Base-by-base conservation (phyloP, 1,140 invertebrate genomes). In the Aphaenogaster floridana region DNA sequence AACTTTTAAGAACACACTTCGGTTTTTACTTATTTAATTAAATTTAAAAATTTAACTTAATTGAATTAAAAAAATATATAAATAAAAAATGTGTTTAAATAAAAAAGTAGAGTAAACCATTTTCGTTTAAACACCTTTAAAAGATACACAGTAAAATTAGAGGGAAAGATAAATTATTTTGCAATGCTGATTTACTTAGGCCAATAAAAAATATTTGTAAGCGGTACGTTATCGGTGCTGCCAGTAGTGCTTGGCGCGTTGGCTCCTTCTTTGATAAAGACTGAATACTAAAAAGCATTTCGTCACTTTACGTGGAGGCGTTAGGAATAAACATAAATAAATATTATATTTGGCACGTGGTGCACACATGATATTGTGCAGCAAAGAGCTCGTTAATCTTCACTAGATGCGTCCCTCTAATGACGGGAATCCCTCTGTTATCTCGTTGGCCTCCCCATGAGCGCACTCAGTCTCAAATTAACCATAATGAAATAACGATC, bases 401-500 rank as follows among this genome's bases (percentile, higher is more conserved):
- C 92, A 93, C 93, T 93, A 93, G 89, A 86, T 90, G 88, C 88
- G 87, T 89, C 88, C 86, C 84, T 88, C 89, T 93, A 93, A 93
- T 93, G 91, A 93, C 92, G 89, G 76, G 87, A 91, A 92, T 87
- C 87, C 89, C 88, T 89, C 87, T 92, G 86, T 91, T 89, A 90
- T 92, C 87, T 91, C 88, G 87, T 90, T 86, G 85, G 87, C 85
- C 86, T 61, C 74, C 78, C 86, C 88, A 88, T 90, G 90, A 91
- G 87, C 83, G 90, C 86, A 88, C 90, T 91, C 90, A 92, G 89
- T 93, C 90, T 92, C 91, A 91, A 93, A 94, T 94, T 94, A 94
- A 92, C 93, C 90, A 91, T 94, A 93, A 93, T 94, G 93, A 93
- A 93, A 94, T 93, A 93, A 94, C 89, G 93, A 93, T 93, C 92